Conservation (phyloP, 2,888 invertebrate species). For the Stegana nigrithorax region DNA sequence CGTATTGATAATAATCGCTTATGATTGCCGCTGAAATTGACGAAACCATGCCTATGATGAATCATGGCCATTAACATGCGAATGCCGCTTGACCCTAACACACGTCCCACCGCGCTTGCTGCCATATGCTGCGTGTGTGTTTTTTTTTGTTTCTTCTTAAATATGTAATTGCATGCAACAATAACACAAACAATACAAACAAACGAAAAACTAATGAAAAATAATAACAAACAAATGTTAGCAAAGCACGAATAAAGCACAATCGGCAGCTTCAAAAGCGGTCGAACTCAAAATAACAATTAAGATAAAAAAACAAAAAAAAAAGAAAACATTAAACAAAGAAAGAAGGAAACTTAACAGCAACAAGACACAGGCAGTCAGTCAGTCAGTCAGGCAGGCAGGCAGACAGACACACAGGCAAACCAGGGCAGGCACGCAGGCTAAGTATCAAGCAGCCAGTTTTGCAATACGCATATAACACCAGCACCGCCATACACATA, state of each 20-base stretch:
- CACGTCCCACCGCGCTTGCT: not conserved
- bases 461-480: not conserved
- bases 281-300: not conserved
- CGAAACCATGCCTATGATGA: too few species aligned
- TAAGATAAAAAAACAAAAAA: not conserved
- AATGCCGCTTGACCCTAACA: not conserved
- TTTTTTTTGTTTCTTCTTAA: too few species aligned
- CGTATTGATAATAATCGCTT: not conserved
- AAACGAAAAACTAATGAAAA: too few species aligned
- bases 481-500: not conserved
- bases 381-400: not conserved
- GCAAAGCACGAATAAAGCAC: constrained; percentile 14
- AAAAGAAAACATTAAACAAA: not conserved
- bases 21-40: not conserved
- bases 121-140: not conserved
- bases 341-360: not conserved
- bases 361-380: too few species aligned
- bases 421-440: not conserved
- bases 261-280: not conserved
- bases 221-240: not conserved
- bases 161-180: not conserved
- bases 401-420: not conserved
- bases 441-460: constrained; percentile 1
- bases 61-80: too few species aligned
- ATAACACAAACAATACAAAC: too few species aligned